Conservation (phyloP, 2,113 vertebrate species). For the Rhodinocichla rosea region DNA sequence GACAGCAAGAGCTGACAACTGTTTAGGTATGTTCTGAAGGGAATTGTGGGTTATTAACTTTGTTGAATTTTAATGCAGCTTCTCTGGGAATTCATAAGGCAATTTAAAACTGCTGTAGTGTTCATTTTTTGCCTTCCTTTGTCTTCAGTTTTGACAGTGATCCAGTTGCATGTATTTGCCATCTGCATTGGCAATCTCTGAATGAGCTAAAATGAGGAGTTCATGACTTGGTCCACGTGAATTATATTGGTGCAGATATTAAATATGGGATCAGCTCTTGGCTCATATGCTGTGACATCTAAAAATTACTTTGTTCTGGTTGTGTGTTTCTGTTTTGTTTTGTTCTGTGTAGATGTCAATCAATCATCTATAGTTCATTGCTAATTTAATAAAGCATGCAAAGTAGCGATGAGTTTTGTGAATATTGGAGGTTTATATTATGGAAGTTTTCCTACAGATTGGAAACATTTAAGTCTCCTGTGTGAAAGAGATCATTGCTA, state of each 20-base stretch:
- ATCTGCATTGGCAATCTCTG: not conserved
- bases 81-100: constrained; percentile 17
- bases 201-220: not conserved
- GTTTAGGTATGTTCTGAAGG: constrained; percentile 53
- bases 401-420: not conserved
- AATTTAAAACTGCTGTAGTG: not conserved
- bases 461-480: not conserved
- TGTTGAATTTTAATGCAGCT: constrained; percentile 46
- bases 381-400: not conserved
- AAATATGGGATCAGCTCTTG: not conserved
- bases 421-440: not conserved
- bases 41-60: constrained; percentile 44
- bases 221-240: not conserved
- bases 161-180: constrained; percentile 20
- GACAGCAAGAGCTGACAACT: constrained; percentile 56
- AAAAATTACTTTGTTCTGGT: not conserved
- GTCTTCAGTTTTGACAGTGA: constrained; percentile 17
- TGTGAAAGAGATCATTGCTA: not conserved
- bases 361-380: not conserved
- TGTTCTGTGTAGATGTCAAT: not conserved
- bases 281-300: not conserved
- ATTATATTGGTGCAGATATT: not conserved
- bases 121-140: constrained; percentile 46
- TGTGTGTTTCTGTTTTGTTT: not conserved
- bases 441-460: not conserved